A percentile compares a stretch with the other conserved stretches of the same genome.
These are phyloP conservation scores for Bergia puertoricense DNA, from an alignment of 92 coral and sea anemone species.

Conservation along the genomic window DNA sequence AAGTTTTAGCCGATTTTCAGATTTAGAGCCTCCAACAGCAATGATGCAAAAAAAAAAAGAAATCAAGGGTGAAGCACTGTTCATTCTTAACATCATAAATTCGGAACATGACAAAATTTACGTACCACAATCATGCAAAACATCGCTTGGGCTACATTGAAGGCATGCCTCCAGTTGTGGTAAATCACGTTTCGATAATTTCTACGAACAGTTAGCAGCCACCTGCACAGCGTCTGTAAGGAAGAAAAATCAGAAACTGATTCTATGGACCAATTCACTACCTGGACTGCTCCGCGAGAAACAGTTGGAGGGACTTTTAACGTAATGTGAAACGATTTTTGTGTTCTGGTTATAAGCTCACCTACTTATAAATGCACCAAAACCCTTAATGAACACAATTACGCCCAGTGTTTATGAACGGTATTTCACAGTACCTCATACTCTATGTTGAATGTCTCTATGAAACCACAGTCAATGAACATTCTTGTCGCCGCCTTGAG, in stretches of 20 bases:
- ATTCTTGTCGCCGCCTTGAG: constrained; percentile 90
- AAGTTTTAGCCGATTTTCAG: too few species aligned
- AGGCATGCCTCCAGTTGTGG: constrained; percentile 99
- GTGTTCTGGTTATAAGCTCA: too few species aligned
- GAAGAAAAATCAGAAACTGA: neutral
- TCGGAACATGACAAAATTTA: neutral
- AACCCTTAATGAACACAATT: too few species aligned
- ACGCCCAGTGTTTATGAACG: neutral
- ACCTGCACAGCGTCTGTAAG: constrained; percentile 83
- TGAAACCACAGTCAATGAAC: constrained; percentile 94
- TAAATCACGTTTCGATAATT: constrained; percentile 96
- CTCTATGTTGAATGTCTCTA: constrained; percentile 92
- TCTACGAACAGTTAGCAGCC: constrained; percentile 92
- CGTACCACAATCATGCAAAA: constrained; percentile 90
- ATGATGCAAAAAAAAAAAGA: too few species aligned
- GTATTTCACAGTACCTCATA: constrained; percentile 69
- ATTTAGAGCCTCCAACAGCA: too few species aligned
- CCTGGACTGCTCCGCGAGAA: too few species aligned
- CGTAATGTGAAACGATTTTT: too few species aligned
- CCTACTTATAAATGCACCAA: too few species aligned
- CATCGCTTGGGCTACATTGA: constrained; percentile 99
- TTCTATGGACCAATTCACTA: too few species aligned
- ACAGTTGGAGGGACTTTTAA: too few species aligned
- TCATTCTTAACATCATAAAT: neutral
- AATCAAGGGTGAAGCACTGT: too few species aligned